Percentiles rank a stretch among this genome's conserved stretches.
Evolutionary conservation across 2,113 vertebrate species (phyloP).

Genomic region (Platycercus adscitus): DNA sequence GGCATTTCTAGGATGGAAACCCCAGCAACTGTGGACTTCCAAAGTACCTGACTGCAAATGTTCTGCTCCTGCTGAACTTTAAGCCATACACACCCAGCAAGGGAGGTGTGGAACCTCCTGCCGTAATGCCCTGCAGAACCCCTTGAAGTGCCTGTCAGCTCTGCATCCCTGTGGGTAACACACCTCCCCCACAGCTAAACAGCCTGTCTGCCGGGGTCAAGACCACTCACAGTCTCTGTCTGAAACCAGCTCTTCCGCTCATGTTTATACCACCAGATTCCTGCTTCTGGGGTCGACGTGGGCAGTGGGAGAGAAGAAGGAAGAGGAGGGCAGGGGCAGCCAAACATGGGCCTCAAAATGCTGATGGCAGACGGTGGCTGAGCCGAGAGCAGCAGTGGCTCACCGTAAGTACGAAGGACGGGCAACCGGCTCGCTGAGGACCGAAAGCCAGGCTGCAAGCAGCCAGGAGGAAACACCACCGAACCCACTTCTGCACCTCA

Average conservation of each 20-base stretch:
- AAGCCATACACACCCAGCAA: background rate
- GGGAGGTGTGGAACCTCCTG: background rate
- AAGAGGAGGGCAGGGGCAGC: background rate
- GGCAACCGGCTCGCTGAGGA: background rate
- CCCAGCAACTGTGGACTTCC: fast-evolving
- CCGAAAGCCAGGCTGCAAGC: fast-evolving
- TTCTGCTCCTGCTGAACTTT: background rate
- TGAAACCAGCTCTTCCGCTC: background rate
- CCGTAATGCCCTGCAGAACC: background rate
- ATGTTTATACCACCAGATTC: fast-evolving
- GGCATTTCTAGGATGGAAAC: background rate
- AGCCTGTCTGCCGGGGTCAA: fast-evolving
- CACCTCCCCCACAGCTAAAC: fast-evolving
- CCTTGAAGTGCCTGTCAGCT: fast-evolving
- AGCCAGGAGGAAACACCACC: fast-evolving
- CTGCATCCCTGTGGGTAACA: fast-evolving
- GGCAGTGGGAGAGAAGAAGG: background rate
- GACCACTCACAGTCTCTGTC: background rate
- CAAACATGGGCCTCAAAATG: fast-evolving
- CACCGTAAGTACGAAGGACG: background rate
- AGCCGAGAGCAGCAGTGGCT: background rate
- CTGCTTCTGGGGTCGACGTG: background rate
- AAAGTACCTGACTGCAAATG: fast-evolving
- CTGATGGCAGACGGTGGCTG: too few species aligned
- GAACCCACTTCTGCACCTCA: background rate